Conservation (phyloP, 2,113 vertebrate species). For the Eidolon helvum region DNA sequence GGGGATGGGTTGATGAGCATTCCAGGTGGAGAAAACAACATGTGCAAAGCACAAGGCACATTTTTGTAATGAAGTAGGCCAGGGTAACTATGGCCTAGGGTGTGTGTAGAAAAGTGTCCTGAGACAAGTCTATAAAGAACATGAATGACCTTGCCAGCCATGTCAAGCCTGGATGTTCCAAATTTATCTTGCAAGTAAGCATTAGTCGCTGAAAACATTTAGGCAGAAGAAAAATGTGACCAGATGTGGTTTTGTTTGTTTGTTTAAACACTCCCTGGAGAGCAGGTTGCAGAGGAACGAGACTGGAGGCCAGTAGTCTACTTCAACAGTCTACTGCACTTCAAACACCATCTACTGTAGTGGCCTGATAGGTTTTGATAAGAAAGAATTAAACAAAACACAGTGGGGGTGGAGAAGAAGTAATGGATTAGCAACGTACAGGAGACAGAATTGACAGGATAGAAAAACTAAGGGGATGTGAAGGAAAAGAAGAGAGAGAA, state of each 20-base stretch:
- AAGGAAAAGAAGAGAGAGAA: not conserved
- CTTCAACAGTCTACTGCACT: not conserved
- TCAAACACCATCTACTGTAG: not conserved
- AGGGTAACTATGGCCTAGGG: not conserved
- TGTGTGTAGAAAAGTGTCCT: not conserved
- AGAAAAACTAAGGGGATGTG: not conserved
- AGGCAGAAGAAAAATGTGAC: not conserved
- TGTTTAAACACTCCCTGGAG: not conserved
- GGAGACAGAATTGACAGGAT: not conserved
- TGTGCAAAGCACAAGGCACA: not conserved
- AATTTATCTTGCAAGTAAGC: slow-evolving; percentile 4
- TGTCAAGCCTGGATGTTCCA: not conserved
- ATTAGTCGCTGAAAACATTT: not conserved
- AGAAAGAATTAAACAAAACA: not conserved
- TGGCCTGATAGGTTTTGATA: not conserved
- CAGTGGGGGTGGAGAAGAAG: not conserved
- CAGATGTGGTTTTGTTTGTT: slow-evolving; percentile 3
- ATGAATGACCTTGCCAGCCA: not conserved
- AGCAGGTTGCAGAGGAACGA: not conserved
- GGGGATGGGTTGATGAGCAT: not conserved
- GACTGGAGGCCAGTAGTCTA: not conserved
- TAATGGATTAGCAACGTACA: not conserved
- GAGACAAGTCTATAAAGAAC: not conserved
- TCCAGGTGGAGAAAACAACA: not conserved
- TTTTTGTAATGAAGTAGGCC: not conserved